A percentile compares a stretch with the other conserved stretches of the same genome.
Evolutionary conservation across 2,888 invertebrate species (phyloP).

Genomic region (Drosophila sordidula): DNA sequence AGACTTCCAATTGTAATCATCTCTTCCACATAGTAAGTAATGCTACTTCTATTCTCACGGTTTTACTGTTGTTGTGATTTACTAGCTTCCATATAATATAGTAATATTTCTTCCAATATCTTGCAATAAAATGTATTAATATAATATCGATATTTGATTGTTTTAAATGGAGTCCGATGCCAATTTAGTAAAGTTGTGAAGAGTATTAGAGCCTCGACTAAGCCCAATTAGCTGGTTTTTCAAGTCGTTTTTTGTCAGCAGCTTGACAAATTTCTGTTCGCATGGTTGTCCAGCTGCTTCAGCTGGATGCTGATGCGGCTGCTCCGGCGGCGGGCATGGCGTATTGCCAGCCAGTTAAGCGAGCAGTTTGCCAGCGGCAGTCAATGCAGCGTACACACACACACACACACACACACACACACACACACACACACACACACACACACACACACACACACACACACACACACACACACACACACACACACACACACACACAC

Average conservation of each 20-base stretch:
- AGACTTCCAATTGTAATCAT: no score
- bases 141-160: no score
- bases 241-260: slow-evolving; percentile 25
- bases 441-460: slow-evolving; percentile 10
- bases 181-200: neutral
- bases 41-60: no score
- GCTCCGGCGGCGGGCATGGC: slow-evolving; percentile 27
- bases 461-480: slow-evolving; percentile 6
- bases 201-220: neutral
- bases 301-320: slow-evolving; percentile 20
- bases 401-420: neutral
- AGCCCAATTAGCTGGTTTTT: neutral
- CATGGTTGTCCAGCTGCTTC: slow-evolving; percentile 41
- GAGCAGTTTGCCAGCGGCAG: slow-evolving; percentile 41
- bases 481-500: slow-evolving; percentile 10
- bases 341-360: slow-evolving; percentile 52
- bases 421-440: slow-evolving; percentile 6
- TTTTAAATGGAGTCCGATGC: no score
- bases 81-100: no score
- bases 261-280: slow-evolving; percentile 61
- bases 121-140: no score
- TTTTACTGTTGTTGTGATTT: no score
- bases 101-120: no score
- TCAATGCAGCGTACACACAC: slow-evolving; percentile 27
- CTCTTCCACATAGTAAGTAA: no score